phyloP scores from a whole-genome alignment of 1,140 invertebrate genomes.

The Bilobella aurantiaca region DNA sequence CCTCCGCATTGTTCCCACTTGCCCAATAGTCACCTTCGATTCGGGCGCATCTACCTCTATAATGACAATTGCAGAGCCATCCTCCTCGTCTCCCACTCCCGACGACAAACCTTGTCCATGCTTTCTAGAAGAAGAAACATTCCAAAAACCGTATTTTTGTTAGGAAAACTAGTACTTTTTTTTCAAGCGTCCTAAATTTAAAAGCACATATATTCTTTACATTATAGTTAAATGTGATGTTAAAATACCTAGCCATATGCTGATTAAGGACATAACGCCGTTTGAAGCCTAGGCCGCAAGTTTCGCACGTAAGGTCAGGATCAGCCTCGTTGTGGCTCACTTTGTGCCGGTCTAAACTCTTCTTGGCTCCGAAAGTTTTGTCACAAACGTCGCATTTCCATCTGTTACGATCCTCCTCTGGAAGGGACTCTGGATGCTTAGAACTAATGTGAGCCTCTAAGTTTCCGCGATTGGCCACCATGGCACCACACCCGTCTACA shows the following conservation, averaged over 20 bases:
- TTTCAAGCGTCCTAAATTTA: no score
- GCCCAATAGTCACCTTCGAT: neutral
- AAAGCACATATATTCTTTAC: no score
- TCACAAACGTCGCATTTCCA: conserved; percentile 1
- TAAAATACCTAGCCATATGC: neutral
- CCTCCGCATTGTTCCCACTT: neutral
- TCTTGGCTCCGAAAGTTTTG: neutral
- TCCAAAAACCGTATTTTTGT: no score
- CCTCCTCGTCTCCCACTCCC: neutral
- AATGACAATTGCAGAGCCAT: neutral
- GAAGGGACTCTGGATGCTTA: neutral
- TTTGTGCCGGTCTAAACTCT: neutral
- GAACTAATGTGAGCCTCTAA: neutral
- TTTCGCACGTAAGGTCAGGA: neutral
- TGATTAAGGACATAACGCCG: neutral
- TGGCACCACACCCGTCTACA: neutral
- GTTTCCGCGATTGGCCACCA: neutral
- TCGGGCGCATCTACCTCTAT: neutral
- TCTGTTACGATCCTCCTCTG: neutral
- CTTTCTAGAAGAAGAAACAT: no score
- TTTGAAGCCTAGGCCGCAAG: neutral
- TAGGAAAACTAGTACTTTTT: no score
- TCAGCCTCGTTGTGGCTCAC: neutral
- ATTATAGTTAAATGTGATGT: no score
- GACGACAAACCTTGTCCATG: neutral